These are phyloP conservation scores for Volucella bombylans DNA, from an alignment of 2,888 invertebrate genomes.

Conservation along the genomic window DNA sequence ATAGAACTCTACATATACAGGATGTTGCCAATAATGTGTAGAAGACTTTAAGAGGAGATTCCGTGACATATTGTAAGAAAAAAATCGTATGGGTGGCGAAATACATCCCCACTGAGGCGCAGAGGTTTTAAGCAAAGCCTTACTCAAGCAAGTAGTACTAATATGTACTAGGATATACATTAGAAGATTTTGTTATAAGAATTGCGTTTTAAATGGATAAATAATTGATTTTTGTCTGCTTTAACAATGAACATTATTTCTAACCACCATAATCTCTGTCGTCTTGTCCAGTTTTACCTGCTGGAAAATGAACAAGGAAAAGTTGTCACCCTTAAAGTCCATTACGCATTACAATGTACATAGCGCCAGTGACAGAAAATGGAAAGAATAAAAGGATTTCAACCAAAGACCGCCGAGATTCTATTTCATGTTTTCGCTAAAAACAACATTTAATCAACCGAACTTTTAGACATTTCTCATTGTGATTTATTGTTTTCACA, in stretches of 20 bases:
- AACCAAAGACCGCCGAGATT: conserved; percentile 65
- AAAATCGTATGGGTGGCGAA: too few relatives aligned
- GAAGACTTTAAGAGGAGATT: too few relatives aligned
- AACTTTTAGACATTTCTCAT: conserved; percentile 74
- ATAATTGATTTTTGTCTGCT: conserved; percentile 35
- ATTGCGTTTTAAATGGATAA: conserved; percentile 46
- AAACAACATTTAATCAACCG: conserved; percentile 74
- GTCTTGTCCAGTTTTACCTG: conserved; percentile 50
- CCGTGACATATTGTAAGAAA: too few relatives aligned
- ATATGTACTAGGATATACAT: too few relatives aligned
- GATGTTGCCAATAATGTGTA: too few relatives aligned
- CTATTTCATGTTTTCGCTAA: conserved; percentile 70
- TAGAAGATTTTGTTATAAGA: too few relatives aligned
- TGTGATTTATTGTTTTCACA: conserved; percentile 74
- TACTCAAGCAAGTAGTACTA: too few relatives aligned
- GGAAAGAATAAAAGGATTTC: conserved; percentile 63
- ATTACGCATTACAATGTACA: conserved; percentile 70
- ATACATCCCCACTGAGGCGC: too few relatives aligned
- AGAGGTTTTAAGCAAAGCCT: too few relatives aligned
- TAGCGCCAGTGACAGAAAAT: conserved; percentile 52
- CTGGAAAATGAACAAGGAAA: conserved; percentile 37
- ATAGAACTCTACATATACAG: too few relatives aligned
- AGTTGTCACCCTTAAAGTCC: conserved; percentile 68
- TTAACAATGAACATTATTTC: conserved; percentile 66
- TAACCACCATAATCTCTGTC: conserved; percentile 33